These are phyloP conservation scores for Hyaena hyaena DNA, from an alignment of 2,113 vertebrate species.

Conservation along the genomic window DNA sequence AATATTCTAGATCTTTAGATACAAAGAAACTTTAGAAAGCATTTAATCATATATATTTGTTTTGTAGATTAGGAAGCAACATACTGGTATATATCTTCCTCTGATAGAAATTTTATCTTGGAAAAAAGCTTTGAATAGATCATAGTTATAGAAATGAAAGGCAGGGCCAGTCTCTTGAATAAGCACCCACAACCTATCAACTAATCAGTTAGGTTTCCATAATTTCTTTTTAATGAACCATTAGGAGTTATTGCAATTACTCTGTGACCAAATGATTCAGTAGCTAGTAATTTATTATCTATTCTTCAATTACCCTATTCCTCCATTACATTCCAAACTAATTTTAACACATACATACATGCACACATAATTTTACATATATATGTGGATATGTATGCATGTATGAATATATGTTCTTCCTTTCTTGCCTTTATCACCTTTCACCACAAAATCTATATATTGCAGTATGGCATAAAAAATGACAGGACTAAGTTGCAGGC, in stretches of 20 bases:
- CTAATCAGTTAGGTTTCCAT: neutral
- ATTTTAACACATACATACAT: neutral
- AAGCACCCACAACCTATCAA: neutral
- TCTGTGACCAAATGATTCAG: neutral
- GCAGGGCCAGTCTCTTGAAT: neutral
- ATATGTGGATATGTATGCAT: neutral
- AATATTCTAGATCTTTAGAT: constrained; percentile 3
- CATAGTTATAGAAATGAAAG: neutral
- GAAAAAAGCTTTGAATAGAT: neutral
- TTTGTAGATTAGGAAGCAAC: neutral
- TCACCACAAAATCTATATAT: neutral
- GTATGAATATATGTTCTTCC: neutral
- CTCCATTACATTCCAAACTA: neutral
- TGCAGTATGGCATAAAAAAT: neutral
- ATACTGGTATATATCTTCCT: neutral
- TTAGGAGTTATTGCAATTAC: neutral
- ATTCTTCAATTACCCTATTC: neutral
- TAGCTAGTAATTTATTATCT: neutral
- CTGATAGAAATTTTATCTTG: neutral
- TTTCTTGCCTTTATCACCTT: neutral
- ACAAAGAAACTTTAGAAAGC: neutral
- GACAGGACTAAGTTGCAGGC: neutral
- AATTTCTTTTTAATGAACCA: neutral
- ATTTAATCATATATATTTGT: neutral
- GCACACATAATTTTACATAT: neutral